Conservation (phyloP, 2,888 invertebrate species). For the Tuberolachnus salignus region DNA sequence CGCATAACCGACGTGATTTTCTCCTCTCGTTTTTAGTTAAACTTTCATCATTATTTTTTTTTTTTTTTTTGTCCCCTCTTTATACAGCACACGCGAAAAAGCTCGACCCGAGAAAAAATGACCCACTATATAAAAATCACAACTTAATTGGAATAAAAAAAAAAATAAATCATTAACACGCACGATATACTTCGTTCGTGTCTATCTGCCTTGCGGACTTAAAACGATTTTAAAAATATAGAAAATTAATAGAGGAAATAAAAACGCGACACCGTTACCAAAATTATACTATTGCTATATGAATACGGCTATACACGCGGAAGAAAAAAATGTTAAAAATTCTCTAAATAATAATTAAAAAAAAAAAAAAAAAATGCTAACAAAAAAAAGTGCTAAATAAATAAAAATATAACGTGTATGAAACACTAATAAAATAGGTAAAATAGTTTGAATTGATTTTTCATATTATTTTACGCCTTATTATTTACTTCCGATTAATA, state of each 20-base stretch:
- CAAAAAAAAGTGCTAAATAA: conserved; percentile 49
- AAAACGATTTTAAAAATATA: too few relatives aligned
- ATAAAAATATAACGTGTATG: conserved; percentile 39
- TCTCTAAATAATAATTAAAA: conserved; percentile 16
- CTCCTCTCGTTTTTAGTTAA: not conserved
- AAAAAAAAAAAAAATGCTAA: conserved; percentile 38
- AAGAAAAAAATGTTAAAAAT: conserved; percentile 3
- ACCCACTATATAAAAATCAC: too few relatives aligned
- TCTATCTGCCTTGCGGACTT: not conserved
- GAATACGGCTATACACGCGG: conserved; percentile 11
- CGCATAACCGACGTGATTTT: not conserved
- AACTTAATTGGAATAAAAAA: too few relatives aligned
- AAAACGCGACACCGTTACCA: conserved; percentile 37
- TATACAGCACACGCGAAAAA: too few relatives aligned
- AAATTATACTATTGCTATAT: conserved; percentile 44
- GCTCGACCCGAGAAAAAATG: too few relatives aligned
- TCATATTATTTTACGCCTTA: not conserved
- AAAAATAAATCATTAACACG: not conserved
- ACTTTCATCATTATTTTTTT: too few relatives aligned
- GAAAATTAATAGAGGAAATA: not conserved
- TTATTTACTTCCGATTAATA: not conserved
- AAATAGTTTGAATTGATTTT: conserved; percentile 16
- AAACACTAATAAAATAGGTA: conserved; percentile 44
- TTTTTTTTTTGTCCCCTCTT: too few relatives aligned
- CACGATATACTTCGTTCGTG: not conserved